phyloP scores from a whole-genome alignment of 2,797 vertebrate genomes.

The Manis crassicaudata region DNA sequence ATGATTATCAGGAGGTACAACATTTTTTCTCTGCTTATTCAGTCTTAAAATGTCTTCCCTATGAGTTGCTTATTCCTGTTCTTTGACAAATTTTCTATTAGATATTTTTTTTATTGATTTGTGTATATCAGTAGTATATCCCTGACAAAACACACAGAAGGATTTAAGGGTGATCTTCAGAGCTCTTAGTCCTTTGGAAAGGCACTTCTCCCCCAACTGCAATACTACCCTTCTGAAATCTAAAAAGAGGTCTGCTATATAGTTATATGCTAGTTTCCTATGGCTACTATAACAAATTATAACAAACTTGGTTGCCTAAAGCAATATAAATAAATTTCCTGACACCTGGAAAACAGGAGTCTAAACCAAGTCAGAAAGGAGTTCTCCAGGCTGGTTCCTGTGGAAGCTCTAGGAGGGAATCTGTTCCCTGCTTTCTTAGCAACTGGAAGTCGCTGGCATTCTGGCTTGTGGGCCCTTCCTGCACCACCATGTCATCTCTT shows the following conservation, averaged over 20 bases:
- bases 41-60: neutral
- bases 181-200: neutral
- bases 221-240: neutral
- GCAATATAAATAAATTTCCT: neutral
- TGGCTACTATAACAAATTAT: neutral
- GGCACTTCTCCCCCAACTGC: neutral
- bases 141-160: neutral
- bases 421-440: neutral
- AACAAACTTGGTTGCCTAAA: neutral
- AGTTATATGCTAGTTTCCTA: neutral
- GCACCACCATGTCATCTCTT: neutral
- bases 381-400: neutral
- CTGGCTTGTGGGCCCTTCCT: neutral
- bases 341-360: neutral
- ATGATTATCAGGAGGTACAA: neutral
- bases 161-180: neutral
- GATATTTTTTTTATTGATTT: neutral
- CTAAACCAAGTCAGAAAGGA: neutral
- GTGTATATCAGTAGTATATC: neutral
- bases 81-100: neutral
- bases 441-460: neutral
- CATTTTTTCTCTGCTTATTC: neutral
- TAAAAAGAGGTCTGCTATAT: neutral
- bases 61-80: neutral
- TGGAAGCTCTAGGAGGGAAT: neutral